These are phyloP conservation scores for Lasioglossum marginatum DNA, from an alignment of 2,888 invertebrate species.

Conservation along the genomic window DNA sequence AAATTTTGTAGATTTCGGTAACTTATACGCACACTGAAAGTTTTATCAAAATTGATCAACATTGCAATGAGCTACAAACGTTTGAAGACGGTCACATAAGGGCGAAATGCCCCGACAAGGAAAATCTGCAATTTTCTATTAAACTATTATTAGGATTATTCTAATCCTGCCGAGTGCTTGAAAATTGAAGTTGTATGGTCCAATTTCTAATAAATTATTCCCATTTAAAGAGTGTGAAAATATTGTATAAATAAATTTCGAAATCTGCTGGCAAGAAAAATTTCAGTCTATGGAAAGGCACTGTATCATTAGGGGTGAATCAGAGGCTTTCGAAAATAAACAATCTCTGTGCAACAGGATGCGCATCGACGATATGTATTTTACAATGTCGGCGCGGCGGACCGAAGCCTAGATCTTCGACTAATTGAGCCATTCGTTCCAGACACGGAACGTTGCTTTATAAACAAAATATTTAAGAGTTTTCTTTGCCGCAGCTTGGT, in stretches of 20 bases:
- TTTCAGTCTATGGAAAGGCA: not conserved
- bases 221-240: not conserved
- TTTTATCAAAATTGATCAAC: too few relatives aligned
- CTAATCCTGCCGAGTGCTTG: not conserved
- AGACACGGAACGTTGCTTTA: slow-evolving; percentile 25
- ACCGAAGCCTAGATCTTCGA: not conserved
- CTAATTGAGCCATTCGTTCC: slow-evolving; percentile 25
- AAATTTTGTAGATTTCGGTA: too few relatives aligned
- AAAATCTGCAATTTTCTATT: too few relatives aligned
- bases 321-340: not conserved
- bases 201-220: not conserved
- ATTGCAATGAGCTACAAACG: too few relatives aligned
- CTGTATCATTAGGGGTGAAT: not conserved
- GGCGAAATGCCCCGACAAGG: too few relatives aligned
- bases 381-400: not conserved
- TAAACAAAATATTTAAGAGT: slow-evolving; percentile 43
- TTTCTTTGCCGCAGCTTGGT: slow-evolving; percentile 46
- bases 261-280: not conserved
- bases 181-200: not conserved
- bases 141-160: not conserved
- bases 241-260: not conserved
- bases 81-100: too few relatives aligned
- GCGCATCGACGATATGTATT: not conserved
- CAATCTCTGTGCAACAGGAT: not conserved
- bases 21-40: too few relatives aligned